Evolutionary conservation across 1,140 invertebrate species (phyloP).

Genomic region (Yoshiicerus persimilis): DNA sequence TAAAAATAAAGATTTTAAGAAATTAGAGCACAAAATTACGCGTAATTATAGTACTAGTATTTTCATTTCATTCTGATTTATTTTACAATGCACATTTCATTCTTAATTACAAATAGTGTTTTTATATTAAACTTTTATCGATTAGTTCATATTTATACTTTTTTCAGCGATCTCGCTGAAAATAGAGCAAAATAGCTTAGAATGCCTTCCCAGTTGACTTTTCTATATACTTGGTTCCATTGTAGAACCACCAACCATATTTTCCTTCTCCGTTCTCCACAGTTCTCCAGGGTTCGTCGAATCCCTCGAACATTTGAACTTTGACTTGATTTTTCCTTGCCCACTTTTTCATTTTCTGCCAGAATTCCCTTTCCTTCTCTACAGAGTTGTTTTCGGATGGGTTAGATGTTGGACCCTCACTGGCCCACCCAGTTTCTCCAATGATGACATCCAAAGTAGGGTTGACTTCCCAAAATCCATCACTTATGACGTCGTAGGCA

Average conservation of each 20-base stretch:
- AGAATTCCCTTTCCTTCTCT: constrained; percentile 22
- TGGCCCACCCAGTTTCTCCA: constrained; percentile 48
- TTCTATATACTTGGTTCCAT: background rate
- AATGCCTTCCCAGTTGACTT: background rate
- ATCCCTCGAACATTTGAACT: constrained; percentile 38
- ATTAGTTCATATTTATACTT: too few species aligned
- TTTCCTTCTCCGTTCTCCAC: constrained; percentile 2
- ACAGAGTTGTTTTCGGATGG: background rate
- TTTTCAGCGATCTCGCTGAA: too few species aligned
- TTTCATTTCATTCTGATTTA: too few species aligned
- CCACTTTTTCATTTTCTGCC: constrained; percentile 25
- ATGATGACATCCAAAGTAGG: constrained; percentile 38
- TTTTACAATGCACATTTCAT: too few species aligned
- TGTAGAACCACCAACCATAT: constrained; percentile 30
- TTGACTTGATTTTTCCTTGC: background rate
- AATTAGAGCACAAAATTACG: too few species aligned
- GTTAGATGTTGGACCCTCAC: constrained; percentile 28
- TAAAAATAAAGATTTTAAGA: too few species aligned
- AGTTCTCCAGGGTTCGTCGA: constrained; percentile 40
- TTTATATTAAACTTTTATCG: too few species aligned
- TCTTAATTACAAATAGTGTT: too few species aligned
- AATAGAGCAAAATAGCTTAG: too few species aligned
- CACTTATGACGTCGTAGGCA: constrained; percentile 4
- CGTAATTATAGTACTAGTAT: too few species aligned
- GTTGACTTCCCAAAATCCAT: constrained; percentile 33